Conservation (phyloP, 2,888 invertebrate species). For the Callyntrura sp. region DNA sequence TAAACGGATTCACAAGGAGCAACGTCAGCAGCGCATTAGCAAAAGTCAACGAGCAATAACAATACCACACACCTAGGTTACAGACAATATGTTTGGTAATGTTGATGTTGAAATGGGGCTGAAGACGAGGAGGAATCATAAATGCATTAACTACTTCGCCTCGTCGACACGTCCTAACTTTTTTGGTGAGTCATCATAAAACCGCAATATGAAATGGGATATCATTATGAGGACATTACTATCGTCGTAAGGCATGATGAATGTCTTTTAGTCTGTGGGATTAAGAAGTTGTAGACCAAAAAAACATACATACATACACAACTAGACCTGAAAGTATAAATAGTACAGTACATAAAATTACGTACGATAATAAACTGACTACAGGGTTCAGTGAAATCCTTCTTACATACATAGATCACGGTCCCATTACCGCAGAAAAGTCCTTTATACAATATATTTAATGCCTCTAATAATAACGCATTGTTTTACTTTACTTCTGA, state of each 20-base stretch:
- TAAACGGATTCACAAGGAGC: too few relatives aligned
- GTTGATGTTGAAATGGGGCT: background rate
- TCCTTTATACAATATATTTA: too few relatives aligned
- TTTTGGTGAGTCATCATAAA: conserved; percentile 10
- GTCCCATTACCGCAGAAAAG: too few relatives aligned
- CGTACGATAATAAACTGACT: too few relatives aligned
- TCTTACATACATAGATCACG: too few relatives aligned
- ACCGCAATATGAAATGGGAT: conserved; percentile 1
- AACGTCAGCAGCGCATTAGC: too few relatives aligned
- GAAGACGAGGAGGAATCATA: background rate
- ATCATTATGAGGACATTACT: background rate
- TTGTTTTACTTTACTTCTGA: too few relatives aligned
- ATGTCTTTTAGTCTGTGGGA: background rate
- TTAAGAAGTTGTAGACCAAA: background rate
- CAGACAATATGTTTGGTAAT: background rate
- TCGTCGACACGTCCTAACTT: background rate
- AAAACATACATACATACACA: too few relatives aligned
- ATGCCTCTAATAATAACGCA: too few relatives aligned
- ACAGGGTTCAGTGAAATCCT: too few relatives aligned
- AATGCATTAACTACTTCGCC: conserved; percentile 3
- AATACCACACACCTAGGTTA: background rate
- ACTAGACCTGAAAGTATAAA: too few relatives aligned
- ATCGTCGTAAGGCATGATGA: background rate
- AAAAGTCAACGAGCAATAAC: background rate
- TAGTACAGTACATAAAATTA: too few relatives aligned